Conservation (phyloP, 2,888 invertebrate genomes). For the Ennomos quercinarius region DNA sequence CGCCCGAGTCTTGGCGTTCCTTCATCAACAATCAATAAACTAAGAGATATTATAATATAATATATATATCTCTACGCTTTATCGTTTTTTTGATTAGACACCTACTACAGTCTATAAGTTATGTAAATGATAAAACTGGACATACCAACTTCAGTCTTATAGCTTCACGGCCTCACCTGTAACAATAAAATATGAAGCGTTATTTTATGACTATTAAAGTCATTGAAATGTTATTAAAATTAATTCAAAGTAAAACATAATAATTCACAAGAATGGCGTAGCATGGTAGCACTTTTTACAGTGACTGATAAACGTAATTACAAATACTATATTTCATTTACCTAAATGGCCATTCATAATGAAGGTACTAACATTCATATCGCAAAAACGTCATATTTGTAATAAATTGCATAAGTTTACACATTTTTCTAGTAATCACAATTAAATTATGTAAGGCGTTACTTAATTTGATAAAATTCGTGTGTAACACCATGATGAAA, state of each 20-base stretch:
- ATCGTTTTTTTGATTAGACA: constrained; percentile 31
- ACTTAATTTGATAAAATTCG: constrained; percentile 54
- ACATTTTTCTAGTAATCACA: constrained; percentile 41
- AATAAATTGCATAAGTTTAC: constrained; percentile 37
- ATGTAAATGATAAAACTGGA: constrained; percentile 33
- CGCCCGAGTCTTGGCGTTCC: not conserved
- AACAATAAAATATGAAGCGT: constrained; percentile 48
- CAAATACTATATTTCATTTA: constrained; percentile 5
- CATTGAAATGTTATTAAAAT: not conserved
- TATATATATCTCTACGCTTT: not conserved
- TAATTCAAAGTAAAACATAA: not conserved
- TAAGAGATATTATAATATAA: too few species aligned
- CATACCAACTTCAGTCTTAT: constrained; percentile 34
- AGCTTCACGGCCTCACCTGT: constrained; percentile 52
- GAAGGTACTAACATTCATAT: not conserved
- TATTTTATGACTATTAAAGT: not conserved
- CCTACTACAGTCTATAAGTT: constrained; percentile 38
- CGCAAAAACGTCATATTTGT: constrained; percentile 14
- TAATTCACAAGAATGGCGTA: too few species aligned
- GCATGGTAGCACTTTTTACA: too few species aligned
- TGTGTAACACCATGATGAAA: constrained; percentile 47
- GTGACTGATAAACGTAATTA: too few species aligned
- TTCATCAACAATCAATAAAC: not conserved
- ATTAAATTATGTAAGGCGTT: constrained; percentile 57
- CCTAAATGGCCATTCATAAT: constrained; percentile 15